phyloP scores from a whole-genome alignment of 1,140 invertebrate genomes.

The Drosophila ogumai region DNA sequence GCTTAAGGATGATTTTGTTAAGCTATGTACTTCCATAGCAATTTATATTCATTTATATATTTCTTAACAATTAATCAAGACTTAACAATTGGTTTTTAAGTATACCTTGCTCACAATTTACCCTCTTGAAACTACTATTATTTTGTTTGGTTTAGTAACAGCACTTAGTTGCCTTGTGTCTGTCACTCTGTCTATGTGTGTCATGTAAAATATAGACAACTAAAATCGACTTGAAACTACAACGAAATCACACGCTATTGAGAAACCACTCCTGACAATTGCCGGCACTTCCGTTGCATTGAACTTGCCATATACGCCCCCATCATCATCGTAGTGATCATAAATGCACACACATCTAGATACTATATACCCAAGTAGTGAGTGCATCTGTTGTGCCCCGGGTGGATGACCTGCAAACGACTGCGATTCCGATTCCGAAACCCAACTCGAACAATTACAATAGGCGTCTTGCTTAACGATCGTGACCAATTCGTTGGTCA shows the following conservation, averaged over 20 bases:
- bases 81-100: not conserved
- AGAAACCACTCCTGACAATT: slow-evolving; percentile 72
- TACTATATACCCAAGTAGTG: slow-evolving; percentile 3
- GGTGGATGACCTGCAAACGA: slow-evolving; percentile 65
- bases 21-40: not conserved
- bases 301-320: slow-evolving; percentile 67
- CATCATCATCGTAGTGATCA: slow-evolving; percentile 31
- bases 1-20: no score
- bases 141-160: not conserved
- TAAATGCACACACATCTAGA: slow-evolving; percentile 13
- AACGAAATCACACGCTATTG: slow-evolving; percentile 24
- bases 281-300: slow-evolving; percentile 76
- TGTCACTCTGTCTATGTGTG: slow-evolving; percentile 23
- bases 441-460: slow-evolving; percentile 39
- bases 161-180: not conserved
- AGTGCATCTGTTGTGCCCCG: slow-evolving; percentile 43
- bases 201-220: slow-evolving; percentile 22
- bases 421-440: slow-evolving; percentile 26
- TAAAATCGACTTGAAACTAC: slow-evolving; percentile 18
- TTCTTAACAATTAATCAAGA: not conserved
- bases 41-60: not conserved
- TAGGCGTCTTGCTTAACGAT: slow-evolving; percentile 77
- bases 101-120: not conserved
- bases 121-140: slow-evolving; percentile 1
- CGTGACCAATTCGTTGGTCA: slow-evolving; percentile 82